These are phyloP conservation scores for Electrona antarctica DNA, from an alignment of 2,113 vertebrate genomes.

Conservation along the genomic window DNA sequence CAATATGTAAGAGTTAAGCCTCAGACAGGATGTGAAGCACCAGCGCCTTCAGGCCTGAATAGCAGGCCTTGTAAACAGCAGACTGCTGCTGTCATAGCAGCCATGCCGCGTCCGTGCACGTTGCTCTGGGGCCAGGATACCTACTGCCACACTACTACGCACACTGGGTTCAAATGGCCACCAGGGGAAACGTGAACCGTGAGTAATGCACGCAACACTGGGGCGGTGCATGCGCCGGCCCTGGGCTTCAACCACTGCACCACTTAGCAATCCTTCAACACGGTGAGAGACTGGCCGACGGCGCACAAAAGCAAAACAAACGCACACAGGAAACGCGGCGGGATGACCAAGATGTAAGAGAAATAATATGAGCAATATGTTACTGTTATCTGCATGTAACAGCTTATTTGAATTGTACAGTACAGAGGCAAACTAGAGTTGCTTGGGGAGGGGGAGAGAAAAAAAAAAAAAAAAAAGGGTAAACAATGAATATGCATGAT, in stretches of 20 bases:
- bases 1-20: slow-evolving; percentile 75
- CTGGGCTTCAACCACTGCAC: slow-evolving; percentile 53
- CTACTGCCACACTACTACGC: slow-evolving; percentile 70
- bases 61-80: slow-evolving; percentile 70
- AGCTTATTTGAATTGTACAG: slow-evolving; percentile 54
- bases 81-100: slow-evolving; percentile 76
- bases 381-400: slow-evolving; percentile 29
- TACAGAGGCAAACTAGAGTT: slow-evolving; percentile 39
- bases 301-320: slow-evolving; percentile 11
- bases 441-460: neutral
- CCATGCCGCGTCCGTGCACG: slow-evolving; percentile 43
- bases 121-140: slow-evolving; percentile 71
- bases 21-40: slow-evolving; percentile 66
- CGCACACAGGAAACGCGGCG: slow-evolving; percentile 14
- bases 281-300: slow-evolving; percentile 36
- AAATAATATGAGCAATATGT: slow-evolving; percentile 46
- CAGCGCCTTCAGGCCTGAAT: slow-evolving; percentile 67
- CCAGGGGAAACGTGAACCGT: slow-evolving; percentile 69
- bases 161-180: slow-evolving; percentile 67
- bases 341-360: slow-evolving; percentile 29
- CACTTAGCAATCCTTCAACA: slow-evolving; percentile 32
- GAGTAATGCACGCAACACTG: slow-evolving; percentile 72
- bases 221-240: slow-evolving; percentile 41
- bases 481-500: slow-evolving; percentile 80
- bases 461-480: slow-evolving; percentile 30